Conservation (phyloP, 2,797 vertebrate genomes). For the Hippopotamyrus pictus region DNA sequence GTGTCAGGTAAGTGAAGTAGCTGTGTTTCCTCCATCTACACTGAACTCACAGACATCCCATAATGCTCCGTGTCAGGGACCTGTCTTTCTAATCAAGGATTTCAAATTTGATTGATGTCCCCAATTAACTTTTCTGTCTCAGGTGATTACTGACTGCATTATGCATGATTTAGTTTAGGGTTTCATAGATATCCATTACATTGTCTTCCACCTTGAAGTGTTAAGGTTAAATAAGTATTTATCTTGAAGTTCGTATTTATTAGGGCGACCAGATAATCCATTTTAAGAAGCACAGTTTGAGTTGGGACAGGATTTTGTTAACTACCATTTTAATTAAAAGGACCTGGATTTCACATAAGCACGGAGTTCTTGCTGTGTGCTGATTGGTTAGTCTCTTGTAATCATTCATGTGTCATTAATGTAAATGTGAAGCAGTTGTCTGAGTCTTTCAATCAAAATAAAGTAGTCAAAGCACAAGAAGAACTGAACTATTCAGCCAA, state of each 20-base stretch:
- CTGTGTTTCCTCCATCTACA: not conserved
- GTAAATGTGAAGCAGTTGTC: not conserved
- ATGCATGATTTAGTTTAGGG: not conserved
- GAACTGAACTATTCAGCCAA: not conserved
- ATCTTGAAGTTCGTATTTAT: not conserved
- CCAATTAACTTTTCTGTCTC: not conserved
- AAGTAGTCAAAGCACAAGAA: not conserved
- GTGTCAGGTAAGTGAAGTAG: conserved; percentile 34
- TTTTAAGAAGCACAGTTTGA: not conserved
- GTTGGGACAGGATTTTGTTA: not conserved
- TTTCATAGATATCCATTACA: not conserved
- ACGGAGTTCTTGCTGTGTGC: not conserved
- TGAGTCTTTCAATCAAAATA: not conserved
- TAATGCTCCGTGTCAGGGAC: not conserved
- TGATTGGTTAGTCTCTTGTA: not conserved
- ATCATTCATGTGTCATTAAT: not conserved
- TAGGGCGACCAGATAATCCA: not conserved
- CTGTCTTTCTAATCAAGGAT: not conserved
- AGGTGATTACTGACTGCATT: not conserved
- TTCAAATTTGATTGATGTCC: not conserved
- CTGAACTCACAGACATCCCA: not conserved
- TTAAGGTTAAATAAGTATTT: not conserved
- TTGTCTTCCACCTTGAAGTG: not conserved
- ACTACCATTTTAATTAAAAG: not conserved
- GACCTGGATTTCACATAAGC: not conserved